Base-by-base conservation (phyloP, 2,888 invertebrate genomes). In the Troides aeacus region DNA sequence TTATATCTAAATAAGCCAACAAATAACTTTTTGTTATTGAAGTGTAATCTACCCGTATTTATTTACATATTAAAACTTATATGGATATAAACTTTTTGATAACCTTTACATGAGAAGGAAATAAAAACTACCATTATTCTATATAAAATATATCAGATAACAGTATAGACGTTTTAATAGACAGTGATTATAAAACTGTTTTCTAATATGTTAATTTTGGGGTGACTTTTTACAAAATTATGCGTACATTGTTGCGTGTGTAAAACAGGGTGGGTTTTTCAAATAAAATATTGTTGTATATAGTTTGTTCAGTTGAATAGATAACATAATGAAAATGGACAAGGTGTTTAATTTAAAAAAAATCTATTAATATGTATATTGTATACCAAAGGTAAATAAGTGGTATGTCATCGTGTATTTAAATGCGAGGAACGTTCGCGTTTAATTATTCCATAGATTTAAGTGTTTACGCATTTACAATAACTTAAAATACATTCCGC, bases 391-490 rank as follows among this genome's bases (percentile, higher is more conserved):
- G 6, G 53, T 18, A 53, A 53, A 53, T 53, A 53, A n/a, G 53
- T 18, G 18, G 23, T 24, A 58, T 58, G 57, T 58, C 66, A 61
- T 66, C 53, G 60, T n/a, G n/a, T 50, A 64, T 68, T 60, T 39
- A 64, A 24, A 68, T 64, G 60, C 68, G 21, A 23, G 36, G 23
- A 50, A 23, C 18, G 68, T 57, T 46, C 59, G 59, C 21, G 60
- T 62, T 62, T 10, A 67, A 56, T 42, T 64, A 56, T 64, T 53
- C 61, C 69, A 61, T 61, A 64, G 50, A 64, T 69, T 65, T 30
- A 65, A 60, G 63, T 66, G 59, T 59, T 66, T 66, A 70, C 63
- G 56, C 46, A 50, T 56, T 63, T n/a, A 70, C 39, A 24, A 64
- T 60, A 63, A 70, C 50, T 66, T 46, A 60, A 53, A 39, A 62